These are phyloP conservation scores for Poicephalus meyeri DNA, from an alignment of 2,113 vertebrate genomes.

Conservation along the genomic window DNA sequence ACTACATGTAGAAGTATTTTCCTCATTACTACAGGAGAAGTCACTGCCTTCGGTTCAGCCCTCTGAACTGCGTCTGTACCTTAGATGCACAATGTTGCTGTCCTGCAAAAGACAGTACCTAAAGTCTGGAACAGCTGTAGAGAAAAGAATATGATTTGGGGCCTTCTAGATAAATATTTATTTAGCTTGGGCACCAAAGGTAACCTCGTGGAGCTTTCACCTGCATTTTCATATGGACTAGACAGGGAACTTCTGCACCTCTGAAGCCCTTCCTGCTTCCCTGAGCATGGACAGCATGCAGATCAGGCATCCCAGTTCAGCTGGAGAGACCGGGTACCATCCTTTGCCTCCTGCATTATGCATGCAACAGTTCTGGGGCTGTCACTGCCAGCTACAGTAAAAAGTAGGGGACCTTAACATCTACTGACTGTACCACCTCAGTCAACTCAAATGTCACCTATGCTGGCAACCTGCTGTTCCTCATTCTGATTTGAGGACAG, in stretches of 20 bases:
- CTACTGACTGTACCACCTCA: not conserved
- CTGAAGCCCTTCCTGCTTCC: not conserved
- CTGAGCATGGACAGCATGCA: not conserved
- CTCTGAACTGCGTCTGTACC: not conserved
- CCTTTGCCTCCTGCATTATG: not conserved
- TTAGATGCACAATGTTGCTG: not conserved
- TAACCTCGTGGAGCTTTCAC: not conserved
- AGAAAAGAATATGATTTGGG: not conserved
- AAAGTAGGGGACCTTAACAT: not conserved
- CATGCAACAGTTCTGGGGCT: not conserved
- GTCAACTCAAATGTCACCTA: not conserved
- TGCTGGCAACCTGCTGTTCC: not conserved
- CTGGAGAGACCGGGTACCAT: not conserved
- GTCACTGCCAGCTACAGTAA: not conserved
- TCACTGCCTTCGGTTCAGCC: fast-evolving
- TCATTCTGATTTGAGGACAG: not conserved
- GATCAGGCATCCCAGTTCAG: not conserved
- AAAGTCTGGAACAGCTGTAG: not conserved
- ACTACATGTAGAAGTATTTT: not conserved
- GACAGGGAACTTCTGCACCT: not conserved
- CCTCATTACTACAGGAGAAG: not conserved
- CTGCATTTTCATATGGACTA: not conserved
- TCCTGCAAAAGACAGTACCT: not conserved
- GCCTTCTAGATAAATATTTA: not conserved
- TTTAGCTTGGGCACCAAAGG: not conserved